Base-by-base conservation (phyloP, 2,797 vertebrate species). In the Sebastes itinus region DNA sequence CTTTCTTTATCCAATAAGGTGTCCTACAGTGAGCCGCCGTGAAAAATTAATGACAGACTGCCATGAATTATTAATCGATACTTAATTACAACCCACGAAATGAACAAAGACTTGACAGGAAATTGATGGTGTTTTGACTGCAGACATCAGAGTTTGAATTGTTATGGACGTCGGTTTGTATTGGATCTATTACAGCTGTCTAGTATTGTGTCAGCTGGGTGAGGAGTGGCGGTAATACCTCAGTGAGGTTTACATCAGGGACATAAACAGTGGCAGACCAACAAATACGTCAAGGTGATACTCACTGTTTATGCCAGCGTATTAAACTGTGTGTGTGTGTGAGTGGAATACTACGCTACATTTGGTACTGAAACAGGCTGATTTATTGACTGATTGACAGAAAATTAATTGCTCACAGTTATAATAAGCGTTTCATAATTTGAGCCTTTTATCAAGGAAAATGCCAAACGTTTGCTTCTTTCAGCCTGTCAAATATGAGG, bases 111-210 rank as follows among this genome's bases (percentile, higher is more conserved):
- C 75, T 77, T 85, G 89, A 92, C 92, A 92, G 86, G 84, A 91
- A 93, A 95, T 94, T 88, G 93, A 95, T 95, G 91, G 73, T 91
- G 91, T 95, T 95, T 95, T 95, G 90, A 92, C 91, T 90, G 89
- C 82, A 69, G 84, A 91, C 76, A 82, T 86, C 87, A 78, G 30
- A 79, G 82, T 85, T 82, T 92, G 87, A 92, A 94, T 92, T 93
- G 93, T 91, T 94, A 91, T 86, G 78, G 86, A 93, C 73, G 89
- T 49, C 90, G 82, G 76, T 94, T 90, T 94, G 89, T 94, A 94
- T 92, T 92, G 91, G 90, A 92, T 94, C 88, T 87, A 93, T 92
- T 94, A 90, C 68, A 82, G 80, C 82, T 92, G 92, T 90, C 90
- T 78, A 67, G 71, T 52, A 81, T 71, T 71, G 73, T 88, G 92